These are phyloP conservation scores for Pseudochaenichthys georgianus DNA, from an alignment of 2,797 vertebrate genomes.

Conservation along the genomic window DNA sequence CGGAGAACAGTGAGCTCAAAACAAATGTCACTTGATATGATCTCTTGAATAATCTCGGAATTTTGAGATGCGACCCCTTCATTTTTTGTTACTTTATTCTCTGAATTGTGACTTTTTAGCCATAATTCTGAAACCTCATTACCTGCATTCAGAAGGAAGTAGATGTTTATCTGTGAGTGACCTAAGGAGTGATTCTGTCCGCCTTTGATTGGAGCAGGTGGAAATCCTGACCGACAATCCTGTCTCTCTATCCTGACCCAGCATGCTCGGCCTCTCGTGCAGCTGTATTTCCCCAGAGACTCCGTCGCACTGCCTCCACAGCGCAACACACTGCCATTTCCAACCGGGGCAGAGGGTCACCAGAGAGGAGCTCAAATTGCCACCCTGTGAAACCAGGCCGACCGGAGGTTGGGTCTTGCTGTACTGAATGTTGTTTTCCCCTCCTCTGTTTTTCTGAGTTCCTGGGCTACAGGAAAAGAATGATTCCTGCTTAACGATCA, in stretches of 20 bases:
- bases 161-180: slow-evolving; percentile 21
- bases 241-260: slow-evolving; percentile 41
- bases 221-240: slow-evolving; percentile 53
- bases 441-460: slow-evolving; percentile 35
- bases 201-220: slow-evolving; percentile 26
- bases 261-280: slow-evolving; percentile 51
- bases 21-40: too few species aligned
- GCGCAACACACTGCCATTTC: slow-evolving; percentile 48
- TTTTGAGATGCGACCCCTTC: too few species aligned
- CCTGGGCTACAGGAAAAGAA: slow-evolving; percentile 62
- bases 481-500: slow-evolving; percentile 81
- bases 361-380: slow-evolving; percentile 48
- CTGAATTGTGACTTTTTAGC: too few species aligned
- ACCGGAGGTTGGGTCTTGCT: slow-evolving; percentile 52
- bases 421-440: slow-evolving; percentile 52
- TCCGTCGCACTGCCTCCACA: slow-evolving; percentile 59
- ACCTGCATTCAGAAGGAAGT: not conserved
- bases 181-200: slow-evolving; percentile 11
- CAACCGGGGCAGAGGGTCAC: slow-evolving; percentile 43
- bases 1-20: too few species aligned
- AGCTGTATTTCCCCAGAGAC: slow-evolving; percentile 78
- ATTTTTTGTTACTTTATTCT: too few species aligned
- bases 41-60: too few species aligned
- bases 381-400: slow-evolving; percentile 32
- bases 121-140: not conserved